phyloP scores from a whole-genome alignment of 2,113 vertebrate species.

The Bungarus multicinctus region DNA sequence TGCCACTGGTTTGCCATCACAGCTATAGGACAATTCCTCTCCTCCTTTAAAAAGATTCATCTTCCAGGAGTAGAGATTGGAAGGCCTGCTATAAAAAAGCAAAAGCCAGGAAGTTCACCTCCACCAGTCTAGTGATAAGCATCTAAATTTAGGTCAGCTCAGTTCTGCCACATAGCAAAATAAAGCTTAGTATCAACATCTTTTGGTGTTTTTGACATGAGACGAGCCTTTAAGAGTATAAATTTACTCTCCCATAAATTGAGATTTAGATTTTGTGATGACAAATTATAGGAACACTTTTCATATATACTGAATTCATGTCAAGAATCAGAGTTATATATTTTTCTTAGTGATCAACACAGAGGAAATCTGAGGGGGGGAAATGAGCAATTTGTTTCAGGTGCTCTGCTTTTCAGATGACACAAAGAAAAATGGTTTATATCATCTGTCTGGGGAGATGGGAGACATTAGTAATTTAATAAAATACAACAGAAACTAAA shows the following conservation, averaged over 20 bases:
- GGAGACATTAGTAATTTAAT: neutral
- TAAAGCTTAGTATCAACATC: neutral
- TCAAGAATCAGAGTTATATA: neutral
- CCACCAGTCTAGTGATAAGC: neutral
- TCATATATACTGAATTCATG: neutral
- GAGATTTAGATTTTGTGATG: neutral
- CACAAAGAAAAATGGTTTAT: neutral
- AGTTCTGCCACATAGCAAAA: neutral
- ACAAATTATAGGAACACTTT: neutral
- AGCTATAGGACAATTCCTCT: neutral
- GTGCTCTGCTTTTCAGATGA: neutral
- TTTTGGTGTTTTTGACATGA: neutral
- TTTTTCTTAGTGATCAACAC: neutral
- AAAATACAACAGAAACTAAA: neutral
- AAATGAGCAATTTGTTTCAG: neutral
- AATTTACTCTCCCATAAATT: too few relatives aligned
- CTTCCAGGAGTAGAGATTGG: neutral
- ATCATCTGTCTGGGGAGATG: neutral
- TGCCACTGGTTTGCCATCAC: too few relatives aligned
- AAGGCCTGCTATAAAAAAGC: neutral
- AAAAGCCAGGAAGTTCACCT: neutral
- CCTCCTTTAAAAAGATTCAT: neutral
- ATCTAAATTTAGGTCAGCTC: neutral
- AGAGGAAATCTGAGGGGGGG: neutral
- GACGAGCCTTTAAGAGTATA: neutral